Conservation (phyloP, 1,140 invertebrate genomes). For the Palaemon carinicauda region DNA sequence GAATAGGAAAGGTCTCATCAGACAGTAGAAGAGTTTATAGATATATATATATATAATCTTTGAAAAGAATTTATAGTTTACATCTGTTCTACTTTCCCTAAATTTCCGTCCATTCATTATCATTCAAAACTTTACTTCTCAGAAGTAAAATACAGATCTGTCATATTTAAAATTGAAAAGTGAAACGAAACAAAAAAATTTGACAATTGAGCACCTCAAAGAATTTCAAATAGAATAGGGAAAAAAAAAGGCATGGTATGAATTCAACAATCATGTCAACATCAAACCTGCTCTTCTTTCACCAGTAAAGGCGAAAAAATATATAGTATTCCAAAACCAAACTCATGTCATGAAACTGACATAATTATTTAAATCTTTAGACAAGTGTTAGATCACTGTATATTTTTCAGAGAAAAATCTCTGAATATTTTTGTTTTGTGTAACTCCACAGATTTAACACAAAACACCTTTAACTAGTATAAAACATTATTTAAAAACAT, state of each 20-base stretch:
- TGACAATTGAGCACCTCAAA: constrained; percentile 51
- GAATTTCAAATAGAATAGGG: background rate
- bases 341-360: constrained; percentile 34
- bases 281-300: background rate
- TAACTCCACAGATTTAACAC: constrained; percentile 15
- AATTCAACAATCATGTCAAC: background rate
- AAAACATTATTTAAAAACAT: constrained; percentile 42
- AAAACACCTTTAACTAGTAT: constrained; percentile 34
- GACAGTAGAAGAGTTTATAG: too few species aligned
- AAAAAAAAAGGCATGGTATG: background rate
- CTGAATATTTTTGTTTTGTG: constrained; percentile 24
- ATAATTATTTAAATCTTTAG: constrained; percentile 44
- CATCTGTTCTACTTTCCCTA: too few species aligned
- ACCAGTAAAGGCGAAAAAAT: background rate
- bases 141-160: constrained; percentile 30
- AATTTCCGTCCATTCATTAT: too few species aligned
- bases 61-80: too few species aligned
- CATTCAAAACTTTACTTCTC: constrained; percentile 25
- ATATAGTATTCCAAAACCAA: background rate
- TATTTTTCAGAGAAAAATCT: too few species aligned
- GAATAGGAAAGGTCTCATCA: too few species aligned
- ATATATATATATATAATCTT: too few species aligned
- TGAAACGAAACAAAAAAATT: constrained; percentile 47
- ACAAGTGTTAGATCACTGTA: constrained; percentile 31
- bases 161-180: constrained; percentile 10